Base-by-base conservation (phyloP, 2,888 invertebrate genomes). In the Lasioglossum oenotherae region DNA sequence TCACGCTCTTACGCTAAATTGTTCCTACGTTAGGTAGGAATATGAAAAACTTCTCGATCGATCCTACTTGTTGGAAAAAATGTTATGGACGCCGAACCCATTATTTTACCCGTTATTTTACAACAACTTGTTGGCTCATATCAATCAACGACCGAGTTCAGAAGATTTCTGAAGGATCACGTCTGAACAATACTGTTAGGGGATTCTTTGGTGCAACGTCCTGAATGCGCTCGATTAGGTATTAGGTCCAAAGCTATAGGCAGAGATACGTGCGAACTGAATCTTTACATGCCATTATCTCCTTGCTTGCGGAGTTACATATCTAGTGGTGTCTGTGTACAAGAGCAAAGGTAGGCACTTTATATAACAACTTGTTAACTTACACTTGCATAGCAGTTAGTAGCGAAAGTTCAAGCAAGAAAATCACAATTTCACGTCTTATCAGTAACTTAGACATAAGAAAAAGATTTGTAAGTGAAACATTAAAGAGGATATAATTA, bases 241-340 rank as follows among this genome's bases (percentile, higher is more conserved):
- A 38, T 75, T 64, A 38, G n/a, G 41, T 38, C 6, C 57, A 80
- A 57, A 83, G 85, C 82, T 72, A 82, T 81, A 85, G 74, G 75
- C 83, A 81, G 46, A 80, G 76, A 85, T 75, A 74, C 88, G 80
- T 89, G 90, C 90, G 80, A 75, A 89, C n/a, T 73, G 31, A 53
- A 64, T 60, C 27, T 69, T 77, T 27, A 46, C 86, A 79, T 81
- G 81, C 78, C 27, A 41, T 69, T 76, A 73, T 69, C 73, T 41
- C 44, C 78, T 73, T 75, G 85, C 53, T 57, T 53, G 53, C 27
- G 38, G 49, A 44, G 71, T 81, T 81, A 81, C 74, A 78, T 78
- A 81, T 78, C 78, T 81, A 72, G 31, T 35, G 10, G 71, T 35
- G 31, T n/a, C 77, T 80, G 60, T 53, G 19, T 73, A 77, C 12